These are phyloP conservation scores for Pterocles burchelli DNA, from an alignment of 2,113 vertebrate species.

Conservation along the genomic window DNA sequence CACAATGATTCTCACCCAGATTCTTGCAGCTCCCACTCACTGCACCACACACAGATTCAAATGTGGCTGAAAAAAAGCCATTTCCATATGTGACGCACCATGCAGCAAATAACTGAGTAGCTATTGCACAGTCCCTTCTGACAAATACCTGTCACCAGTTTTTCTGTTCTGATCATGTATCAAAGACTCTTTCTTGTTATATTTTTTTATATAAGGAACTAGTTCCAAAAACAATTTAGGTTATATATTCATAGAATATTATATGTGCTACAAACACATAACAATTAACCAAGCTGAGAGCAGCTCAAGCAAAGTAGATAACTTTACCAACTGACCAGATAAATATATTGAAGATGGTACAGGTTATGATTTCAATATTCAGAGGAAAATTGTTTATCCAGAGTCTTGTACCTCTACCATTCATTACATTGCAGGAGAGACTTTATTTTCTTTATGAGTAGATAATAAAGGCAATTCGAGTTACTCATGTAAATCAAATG, in stretches of 20 bases:
- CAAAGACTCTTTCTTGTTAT: background rate
- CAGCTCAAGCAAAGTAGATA: background rate
- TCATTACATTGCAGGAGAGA: background rate
- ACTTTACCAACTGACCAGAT: background rate
- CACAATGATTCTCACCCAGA: background rate
- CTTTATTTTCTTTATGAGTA: background rate
- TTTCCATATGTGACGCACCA: background rate
- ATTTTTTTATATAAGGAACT: background rate
- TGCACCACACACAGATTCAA: background rate
- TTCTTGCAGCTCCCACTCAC: background rate
- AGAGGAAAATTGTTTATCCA: background rate
- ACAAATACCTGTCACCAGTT: background rate
- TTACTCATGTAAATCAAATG: constrained; percentile 22
- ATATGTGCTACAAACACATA: background rate
- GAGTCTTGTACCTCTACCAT: background rate
- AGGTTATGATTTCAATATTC: background rate
- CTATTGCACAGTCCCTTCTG: background rate
- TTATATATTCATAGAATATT: background rate
- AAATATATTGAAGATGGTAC: background rate
- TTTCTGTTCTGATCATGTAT: background rate
- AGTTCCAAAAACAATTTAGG: background rate
- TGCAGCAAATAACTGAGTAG: background rate
- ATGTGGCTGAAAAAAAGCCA: background rate
- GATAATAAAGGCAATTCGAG: constrained; percentile 43
- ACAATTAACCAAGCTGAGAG: background rate